A percentile compares a stretch with the other conserved stretches of the same genome.
Evolutionary conservation across 2,888 invertebrate genomes (phyloP).

Genomic region (Plebejus anna): DNA sequence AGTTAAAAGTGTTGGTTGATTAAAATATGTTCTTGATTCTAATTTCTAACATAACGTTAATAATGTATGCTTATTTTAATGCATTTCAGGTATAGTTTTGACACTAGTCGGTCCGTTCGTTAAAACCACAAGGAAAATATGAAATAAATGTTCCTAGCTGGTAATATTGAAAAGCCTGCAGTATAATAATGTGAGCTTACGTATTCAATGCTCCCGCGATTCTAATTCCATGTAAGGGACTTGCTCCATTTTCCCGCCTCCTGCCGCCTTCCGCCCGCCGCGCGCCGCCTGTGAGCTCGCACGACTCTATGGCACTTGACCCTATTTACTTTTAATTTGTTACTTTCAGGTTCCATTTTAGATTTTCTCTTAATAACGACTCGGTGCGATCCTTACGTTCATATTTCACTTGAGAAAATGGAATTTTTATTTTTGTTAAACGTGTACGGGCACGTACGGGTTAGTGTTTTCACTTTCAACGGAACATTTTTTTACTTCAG

Average conservation of each 20-base stretch:
- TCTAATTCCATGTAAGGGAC: conserved; percentile 20
- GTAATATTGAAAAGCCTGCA: neutral
- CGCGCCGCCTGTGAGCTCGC: conserved; percentile 1
- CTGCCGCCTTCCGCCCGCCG: neutral
- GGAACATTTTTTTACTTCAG: neutral
- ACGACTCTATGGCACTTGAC: conserved; percentile 27
- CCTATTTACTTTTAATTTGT: conserved; percentile 29
- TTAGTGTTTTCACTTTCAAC: neutral
- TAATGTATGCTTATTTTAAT: neutral
- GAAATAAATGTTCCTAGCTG: neutral
- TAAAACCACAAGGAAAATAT: neutral
- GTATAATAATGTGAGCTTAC: conserved; percentile 2
- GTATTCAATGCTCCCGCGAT: conserved; percentile 1
- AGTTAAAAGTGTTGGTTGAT: neutral
- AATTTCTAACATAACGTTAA: neutral
- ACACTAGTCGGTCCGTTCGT: neutral
- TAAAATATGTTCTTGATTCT: neutral
- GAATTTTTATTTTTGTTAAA: neutral
- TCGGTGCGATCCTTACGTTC: conserved; percentile 2
- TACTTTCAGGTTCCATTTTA: conserved; percentile 29
- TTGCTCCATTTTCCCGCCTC: conserved; percentile 19
- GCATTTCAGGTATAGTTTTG: neutral
- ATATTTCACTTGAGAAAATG: neutral
- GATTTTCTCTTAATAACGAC: conserved; percentile 27
- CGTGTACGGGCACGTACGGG: neutral